A percentile compares a stretch with the other conserved stretches of the same genome.
phyloP scores from a whole-genome alignment of 1,140 invertebrate species.

The Diabrotica undecimpunctata region DNA sequence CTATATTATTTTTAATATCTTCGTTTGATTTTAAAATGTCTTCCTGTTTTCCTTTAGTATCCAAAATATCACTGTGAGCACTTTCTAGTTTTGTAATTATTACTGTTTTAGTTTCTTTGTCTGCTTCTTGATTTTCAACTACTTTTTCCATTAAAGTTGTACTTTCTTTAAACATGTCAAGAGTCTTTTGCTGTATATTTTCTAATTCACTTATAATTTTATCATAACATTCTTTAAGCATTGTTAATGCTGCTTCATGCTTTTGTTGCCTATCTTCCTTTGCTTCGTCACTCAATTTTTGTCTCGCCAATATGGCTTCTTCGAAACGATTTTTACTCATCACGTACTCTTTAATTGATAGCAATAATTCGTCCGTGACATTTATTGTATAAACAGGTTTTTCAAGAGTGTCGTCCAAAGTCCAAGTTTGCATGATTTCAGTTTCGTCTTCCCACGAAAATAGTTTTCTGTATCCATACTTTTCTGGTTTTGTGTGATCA shows the following conservation, averaged over 20 bases:
- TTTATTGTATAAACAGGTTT: neutral
- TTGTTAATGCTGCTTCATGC: slow-evolving; percentile 6
- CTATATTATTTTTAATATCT: neutral
- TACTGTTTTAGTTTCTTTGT: neutral
- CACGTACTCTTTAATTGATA: slow-evolving; percentile 4
- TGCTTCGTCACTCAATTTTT: neutral
- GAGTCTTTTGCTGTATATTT: neutral
- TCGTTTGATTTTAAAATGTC: neutral
- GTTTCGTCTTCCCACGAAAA: slow-evolving; percentile 6
- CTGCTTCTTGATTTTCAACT: slow-evolving; percentile 2
- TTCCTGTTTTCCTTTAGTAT: neutral
- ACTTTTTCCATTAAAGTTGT: neutral
- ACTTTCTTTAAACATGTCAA: neutral
- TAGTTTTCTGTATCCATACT: slow-evolving; percentile 9
- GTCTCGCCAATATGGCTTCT: neutral
- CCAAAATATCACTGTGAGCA: neutral
- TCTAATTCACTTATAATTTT: slow-evolving; percentile 4
- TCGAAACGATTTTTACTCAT: slow-evolving; percentile 14
- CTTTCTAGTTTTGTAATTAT: neutral
- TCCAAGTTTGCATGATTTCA: slow-evolving; percentile 5
- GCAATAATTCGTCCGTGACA: slow-evolving; percentile 2
- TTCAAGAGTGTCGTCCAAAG: neutral
- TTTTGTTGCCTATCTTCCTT: slow-evolving; percentile 1
- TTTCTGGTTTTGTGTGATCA: neutral
- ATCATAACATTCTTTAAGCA: neutral